phyloP scores from a whole-genome alignment of 2,888 invertebrate genomes.

The Acrobasis consociella region DNA sequence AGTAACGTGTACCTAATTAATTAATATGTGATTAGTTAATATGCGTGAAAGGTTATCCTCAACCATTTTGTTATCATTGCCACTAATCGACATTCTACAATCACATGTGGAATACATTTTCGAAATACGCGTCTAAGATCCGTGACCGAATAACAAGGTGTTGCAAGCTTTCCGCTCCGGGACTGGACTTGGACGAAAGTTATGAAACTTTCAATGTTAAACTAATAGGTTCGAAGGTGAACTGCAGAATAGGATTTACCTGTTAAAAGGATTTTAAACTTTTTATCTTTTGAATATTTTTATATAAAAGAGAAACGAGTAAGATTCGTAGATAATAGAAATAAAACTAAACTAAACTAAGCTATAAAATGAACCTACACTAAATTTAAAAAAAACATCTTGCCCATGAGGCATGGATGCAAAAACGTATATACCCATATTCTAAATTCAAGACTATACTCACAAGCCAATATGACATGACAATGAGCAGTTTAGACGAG shows the following conservation, averaged over 20 bases:
- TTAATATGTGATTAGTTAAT: background rate
- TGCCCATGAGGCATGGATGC: too few species aligned
- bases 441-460: too few species aligned
- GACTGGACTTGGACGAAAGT: background rate
- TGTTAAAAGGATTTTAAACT: background rate
- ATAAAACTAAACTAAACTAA: too few species aligned
- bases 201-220: background rate
- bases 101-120: slow-evolving; percentile 5
- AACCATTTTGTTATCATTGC: slow-evolving; percentile 5
- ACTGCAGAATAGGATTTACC: background rate
- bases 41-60: slow-evolving; percentile 1
- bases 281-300: too few species aligned
- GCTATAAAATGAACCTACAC: too few species aligned
- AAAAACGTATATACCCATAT: too few species aligned
- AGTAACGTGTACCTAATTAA: background rate
- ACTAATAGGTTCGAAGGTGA: background rate
- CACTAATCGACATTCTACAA: background rate
- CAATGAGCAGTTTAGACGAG: too few species aligned
- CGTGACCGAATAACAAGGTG: slow-evolving; percentile 13
- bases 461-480: too few species aligned
- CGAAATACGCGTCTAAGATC: slow-evolving; percentile 9
- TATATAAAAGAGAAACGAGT: too few species aligned
- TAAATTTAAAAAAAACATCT: too few species aligned
- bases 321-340: too few species aligned
- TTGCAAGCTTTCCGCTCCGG: slow-evolving; percentile 6